These are phyloP conservation scores for Schrankia costaestrigalis DNA, from an alignment of 2,888 invertebrate species.

Conservation along the genomic window DNA sequence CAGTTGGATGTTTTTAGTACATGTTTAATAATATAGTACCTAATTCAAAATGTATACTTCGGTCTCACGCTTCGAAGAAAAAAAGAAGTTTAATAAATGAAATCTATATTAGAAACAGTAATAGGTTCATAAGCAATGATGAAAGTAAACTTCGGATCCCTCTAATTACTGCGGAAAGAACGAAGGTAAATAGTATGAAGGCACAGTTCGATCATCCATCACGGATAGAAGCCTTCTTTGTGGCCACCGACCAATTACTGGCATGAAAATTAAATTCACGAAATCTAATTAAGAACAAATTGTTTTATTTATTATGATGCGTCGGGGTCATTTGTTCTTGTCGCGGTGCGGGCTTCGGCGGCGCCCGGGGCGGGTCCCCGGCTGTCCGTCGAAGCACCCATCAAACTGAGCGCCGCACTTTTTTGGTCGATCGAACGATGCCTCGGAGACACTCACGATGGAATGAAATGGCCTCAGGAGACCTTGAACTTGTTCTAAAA, in stretches of 20 bases:
- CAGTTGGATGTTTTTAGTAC: no score
- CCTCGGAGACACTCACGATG: conserved; percentile 28
- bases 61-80: conserved; percentile 46
- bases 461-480: conserved; percentile 26
- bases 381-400: conserved; percentile 34
- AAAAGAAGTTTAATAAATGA: conserved; percentile 51
- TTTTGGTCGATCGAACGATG: conserved; percentile 38
- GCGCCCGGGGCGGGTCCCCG: conserved; percentile 71
- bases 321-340: conserved; percentile 77
- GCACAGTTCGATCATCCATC: conserved; percentile 78
- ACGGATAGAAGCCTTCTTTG: conserved; percentile 75
- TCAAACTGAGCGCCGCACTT: conserved; percentile 33
- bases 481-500: conserved; percentile 26
- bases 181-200: conserved; percentile 74
- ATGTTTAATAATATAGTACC: neutral
- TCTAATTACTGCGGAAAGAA: conserved; percentile 67
- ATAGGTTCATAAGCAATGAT: conserved; percentile 72
- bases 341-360: conserved; percentile 55
- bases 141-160: conserved; percentile 76
- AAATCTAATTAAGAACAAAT: conserved; percentile 81
- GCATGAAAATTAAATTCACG: conserved; percentile 81
- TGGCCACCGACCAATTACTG: conserved; percentile 80
- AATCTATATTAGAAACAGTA: conserved; percentile 74
- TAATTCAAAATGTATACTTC: neutral
- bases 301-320: conserved; percentile 82